Evolutionary conservation across 2,113 vertebrate species (phyloP).

Genomic region (Pongo abelii): DNA sequence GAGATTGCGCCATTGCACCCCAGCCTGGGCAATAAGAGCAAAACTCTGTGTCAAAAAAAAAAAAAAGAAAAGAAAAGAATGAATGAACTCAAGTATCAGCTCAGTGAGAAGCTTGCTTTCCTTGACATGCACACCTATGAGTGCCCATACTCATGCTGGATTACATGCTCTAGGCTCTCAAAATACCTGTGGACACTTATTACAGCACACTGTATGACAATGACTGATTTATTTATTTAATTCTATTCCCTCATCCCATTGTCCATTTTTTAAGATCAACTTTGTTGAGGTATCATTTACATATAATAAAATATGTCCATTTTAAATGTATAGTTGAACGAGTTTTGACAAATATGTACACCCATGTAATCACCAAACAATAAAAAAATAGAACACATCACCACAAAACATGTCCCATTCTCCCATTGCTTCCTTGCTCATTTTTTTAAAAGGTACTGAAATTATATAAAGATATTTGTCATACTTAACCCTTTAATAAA

Average conservation of each 20-base stretch:
- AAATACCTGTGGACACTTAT: neutral
- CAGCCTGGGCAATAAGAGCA: too few relatives aligned
- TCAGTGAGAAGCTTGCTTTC: neutral
- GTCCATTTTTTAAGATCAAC: neutral
- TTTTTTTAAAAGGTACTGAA: neutral
- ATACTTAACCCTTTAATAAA: neutral
- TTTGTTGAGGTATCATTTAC: neutral
- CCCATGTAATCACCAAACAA: neutral
- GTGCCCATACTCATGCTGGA: neutral
- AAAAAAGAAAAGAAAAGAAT: neutral
- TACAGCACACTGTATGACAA: neutral
- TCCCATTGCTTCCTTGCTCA: neutral
- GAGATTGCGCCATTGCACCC: too few relatives aligned
- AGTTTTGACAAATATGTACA: neutral
- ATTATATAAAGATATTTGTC: neutral
- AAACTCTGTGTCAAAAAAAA: too few relatives aligned
- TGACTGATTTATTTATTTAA: neutral
- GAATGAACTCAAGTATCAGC: neutral
- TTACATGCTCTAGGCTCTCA: neutral
- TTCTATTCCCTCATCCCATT: neutral
- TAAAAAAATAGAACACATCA: neutral
- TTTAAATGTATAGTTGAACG: neutral
- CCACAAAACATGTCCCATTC: neutral
- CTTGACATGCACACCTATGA: neutral
- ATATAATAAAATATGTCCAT: neutral